A percentile compares a stretch with the other conserved stretches of the same genome.
Conservation (phyloP, 2,888 invertebrate species). For the Thysanoteuthis rhombus region DNA sequence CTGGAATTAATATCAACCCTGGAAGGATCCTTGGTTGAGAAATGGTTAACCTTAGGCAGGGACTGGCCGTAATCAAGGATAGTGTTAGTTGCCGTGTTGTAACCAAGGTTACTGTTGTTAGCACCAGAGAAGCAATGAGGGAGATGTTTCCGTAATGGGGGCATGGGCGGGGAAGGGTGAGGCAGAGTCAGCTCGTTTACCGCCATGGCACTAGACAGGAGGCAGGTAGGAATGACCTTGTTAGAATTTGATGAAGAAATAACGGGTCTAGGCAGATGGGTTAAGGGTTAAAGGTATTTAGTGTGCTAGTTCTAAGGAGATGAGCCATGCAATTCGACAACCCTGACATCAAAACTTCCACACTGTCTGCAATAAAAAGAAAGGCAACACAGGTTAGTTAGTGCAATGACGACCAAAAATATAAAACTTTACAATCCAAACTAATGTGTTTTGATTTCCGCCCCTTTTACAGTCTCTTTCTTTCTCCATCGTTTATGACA, state of each 20-base stretch:
- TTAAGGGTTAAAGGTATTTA: neutral
- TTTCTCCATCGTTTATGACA: no score
- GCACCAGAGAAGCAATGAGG: neutral
- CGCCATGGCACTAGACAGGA: neutral
- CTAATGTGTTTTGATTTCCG: neutral
- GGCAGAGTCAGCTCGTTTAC: neutral
- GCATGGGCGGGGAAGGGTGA: neutral
- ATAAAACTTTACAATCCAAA: neutral
- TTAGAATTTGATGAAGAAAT: neutral
- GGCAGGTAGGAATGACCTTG: neutral
- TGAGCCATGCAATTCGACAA: constrained; percentile 29
- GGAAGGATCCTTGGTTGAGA: neutral
- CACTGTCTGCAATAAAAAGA: constrained; percentile 30
- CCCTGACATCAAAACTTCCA: constrained; percentile 29
- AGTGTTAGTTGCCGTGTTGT: neutral
- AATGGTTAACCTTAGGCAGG: neutral
- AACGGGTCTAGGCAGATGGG: neutral
- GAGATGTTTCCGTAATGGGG: neutral
- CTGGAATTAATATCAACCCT: neutral
- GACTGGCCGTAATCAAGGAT: neutral
- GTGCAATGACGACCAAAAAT: constrained; percentile 20
- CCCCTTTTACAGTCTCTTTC: neutral
- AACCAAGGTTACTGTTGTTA: neutral
- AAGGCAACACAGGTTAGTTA: constrained; percentile 27
- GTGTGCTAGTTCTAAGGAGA: constrained; percentile 14